Percentiles rank a stretch among this genome's conserved stretches.
Evolutionary conservation across 2,888 invertebrate genomes (phyloP).

Genomic region (Mantis religiosa): DNA sequence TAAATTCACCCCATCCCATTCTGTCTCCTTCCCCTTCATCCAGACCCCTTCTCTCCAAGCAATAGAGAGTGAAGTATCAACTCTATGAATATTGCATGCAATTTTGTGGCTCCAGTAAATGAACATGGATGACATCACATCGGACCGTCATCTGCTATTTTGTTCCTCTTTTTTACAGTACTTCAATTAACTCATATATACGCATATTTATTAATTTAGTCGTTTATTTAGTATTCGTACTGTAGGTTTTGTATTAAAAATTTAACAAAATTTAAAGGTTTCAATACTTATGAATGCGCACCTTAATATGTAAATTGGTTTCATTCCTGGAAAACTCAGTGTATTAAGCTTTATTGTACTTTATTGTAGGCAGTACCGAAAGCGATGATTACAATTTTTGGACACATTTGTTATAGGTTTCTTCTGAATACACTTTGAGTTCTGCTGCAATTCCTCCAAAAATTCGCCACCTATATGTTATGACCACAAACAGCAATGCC

Average conservation of each 20-base stretch:
- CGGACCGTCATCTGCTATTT: conserved; percentile 9
- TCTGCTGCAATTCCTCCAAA: too few relatives aligned
- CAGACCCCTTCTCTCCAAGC: neutral
- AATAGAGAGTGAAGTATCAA: conserved; percentile 9
- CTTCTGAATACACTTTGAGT: too few relatives aligned
- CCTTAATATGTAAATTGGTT: too few relatives aligned
- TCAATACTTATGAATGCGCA: neutral
- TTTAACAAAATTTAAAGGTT: neutral
- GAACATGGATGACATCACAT: conserved; percentile 19
- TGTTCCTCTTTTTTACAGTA: neutral
- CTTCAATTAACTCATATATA: neutral
- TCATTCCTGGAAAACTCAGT: too few relatives aligned
- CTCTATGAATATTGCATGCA: conserved; percentile 28
- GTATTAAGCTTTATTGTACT: too few relatives aligned
- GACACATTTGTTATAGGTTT: too few relatives aligned
- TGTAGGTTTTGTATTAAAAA: neutral
- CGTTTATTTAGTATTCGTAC: neutral
- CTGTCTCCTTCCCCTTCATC: neutral
- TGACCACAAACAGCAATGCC: too few relatives aligned
- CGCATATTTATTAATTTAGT: neutral
- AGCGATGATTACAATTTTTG: too few relatives aligned
- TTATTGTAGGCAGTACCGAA: too few relatives aligned
- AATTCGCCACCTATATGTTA: too few relatives aligned
- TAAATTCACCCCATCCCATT: conserved; percentile 1
- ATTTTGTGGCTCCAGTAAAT: conserved; percentile 19